Conservation (phyloP, 2,113 vertebrate genomes). For the Macquaria ambigua region DNA sequence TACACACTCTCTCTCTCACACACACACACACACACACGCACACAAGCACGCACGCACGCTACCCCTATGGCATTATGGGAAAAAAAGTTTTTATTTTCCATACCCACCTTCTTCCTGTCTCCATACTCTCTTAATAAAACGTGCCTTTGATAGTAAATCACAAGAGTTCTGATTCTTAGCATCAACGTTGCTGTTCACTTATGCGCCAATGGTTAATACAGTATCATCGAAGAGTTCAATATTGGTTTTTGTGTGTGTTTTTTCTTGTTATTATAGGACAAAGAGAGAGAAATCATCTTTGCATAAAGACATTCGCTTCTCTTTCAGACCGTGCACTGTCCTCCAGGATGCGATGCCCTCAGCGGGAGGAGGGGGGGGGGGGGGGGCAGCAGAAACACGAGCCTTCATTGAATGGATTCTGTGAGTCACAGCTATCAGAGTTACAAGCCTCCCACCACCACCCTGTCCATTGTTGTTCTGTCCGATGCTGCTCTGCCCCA, state of each 20-base stretch:
- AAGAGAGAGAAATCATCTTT: conserved; percentile 85
- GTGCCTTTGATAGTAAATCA: conserved; percentile 81
- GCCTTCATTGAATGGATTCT: conserved; percentile 78
- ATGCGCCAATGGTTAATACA: conserved; percentile 73
- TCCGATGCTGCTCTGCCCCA: conserved; percentile 72
- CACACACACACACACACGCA: conserved; percentile 74
- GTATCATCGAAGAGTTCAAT: conserved; percentile 67
- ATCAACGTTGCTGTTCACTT: conserved; percentile 53
- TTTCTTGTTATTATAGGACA: conserved; percentile 81
- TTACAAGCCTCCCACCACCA: conserved; percentile 80
- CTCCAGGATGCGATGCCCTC: conserved; percentile 69
- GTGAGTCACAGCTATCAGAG: conserved; percentile 70
- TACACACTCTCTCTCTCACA: conserved; percentile 48
- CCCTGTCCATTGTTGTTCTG: conserved; percentile 50
- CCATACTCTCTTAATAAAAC: conserved; percentile 56
- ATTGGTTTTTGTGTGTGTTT: conserved; percentile 29
- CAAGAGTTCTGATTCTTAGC: conserved; percentile 62
- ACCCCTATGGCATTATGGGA: conserved; percentile 86
- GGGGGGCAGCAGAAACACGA: conserved; percentile 83
- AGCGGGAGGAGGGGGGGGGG: conserved; percentile 61
- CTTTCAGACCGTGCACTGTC: conserved; percentile 82
- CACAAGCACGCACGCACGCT: conserved; percentile 76
- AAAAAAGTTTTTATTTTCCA: conserved; percentile 56
- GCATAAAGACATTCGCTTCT: conserved; percentile 87
- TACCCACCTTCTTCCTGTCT: conserved; percentile 36